phyloP scores from a whole-genome alignment of 2,113 vertebrate species.

The Pteropus alecto region DNA sequence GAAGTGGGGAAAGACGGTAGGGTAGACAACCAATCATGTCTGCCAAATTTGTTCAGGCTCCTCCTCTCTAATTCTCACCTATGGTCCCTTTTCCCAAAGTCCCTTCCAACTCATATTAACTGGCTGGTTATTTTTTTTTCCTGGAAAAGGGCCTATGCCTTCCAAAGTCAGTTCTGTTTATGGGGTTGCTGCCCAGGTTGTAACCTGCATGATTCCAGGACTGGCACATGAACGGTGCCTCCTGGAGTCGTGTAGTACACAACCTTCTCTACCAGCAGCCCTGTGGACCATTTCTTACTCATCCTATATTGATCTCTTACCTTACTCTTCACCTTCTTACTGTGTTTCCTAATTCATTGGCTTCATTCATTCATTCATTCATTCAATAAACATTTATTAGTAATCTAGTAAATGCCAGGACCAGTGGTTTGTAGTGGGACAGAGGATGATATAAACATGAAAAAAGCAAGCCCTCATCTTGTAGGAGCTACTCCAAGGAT shows the following conservation, averaged over 20 bases:
- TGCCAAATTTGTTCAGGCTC: background rate
- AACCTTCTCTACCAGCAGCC: background rate
- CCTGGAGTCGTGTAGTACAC: background rate
- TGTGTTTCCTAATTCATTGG: background rate
- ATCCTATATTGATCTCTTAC: background rate
- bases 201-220: background rate
- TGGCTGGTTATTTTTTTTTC: background rate
- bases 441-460: background rate
- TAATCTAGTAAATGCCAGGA: background rate
- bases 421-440: background rate
- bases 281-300: background rate
- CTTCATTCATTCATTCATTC: background rate
- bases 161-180: background rate
- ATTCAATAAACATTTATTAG: background rate
- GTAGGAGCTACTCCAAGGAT: background rate
- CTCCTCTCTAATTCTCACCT: background rate
- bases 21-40: too few relatives aligned
- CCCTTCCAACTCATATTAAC: background rate
- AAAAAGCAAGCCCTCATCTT: background rate
- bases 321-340: background rate
- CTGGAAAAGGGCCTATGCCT: background rate
- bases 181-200: background rate
- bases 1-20: background rate
- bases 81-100: background rate
- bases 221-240: accelerated